Base-by-base conservation (phyloP, 2,888 invertebrate species). In the Tachina grossa region DNA sequence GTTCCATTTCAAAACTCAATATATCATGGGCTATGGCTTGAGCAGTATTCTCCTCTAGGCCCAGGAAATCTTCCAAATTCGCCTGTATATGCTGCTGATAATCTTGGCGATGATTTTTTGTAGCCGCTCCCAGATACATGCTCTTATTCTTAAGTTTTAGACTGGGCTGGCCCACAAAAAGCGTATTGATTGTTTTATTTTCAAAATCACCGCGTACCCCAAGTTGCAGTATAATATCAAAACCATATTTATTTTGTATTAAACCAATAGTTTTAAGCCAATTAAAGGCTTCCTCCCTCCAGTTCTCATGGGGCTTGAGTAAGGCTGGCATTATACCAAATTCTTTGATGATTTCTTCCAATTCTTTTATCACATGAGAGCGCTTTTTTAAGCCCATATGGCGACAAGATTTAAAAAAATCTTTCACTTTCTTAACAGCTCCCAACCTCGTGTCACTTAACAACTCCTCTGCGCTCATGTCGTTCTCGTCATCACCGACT, bases 351-450 rank as follows among this genome's bases (percentile, higher is more conserved):
- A 91, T 89, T 47, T 88, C 87, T 11, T 77, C 65, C 39, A 91
- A 49, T 65, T 89, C 84, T 11, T 87, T 65, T 5, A 87, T 87
- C 19, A 81, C 59, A 68, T 69, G 49, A 0, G 78, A 45, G 5
- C 39, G 84, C 1, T 87, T 78, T 1, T 77, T 72, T n/a, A 87
- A 79, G 0, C 82, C 87, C 69, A 86, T 88, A 6, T 88, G 87
- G 53, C 89, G 84, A 31, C 92, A 92, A 1, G 92, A 91, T 43
- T 88, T 88, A 78, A 90, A 92, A 84, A 91, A 92, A n/a, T 88
- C 88, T 74, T 92, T 92, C 1, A 90, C 85, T 14, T 88, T 89
- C 2, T 86, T 68, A 31, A 88, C 63, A 5, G 86, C 75, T 11
- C 68, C 65, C 45, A 57, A 68, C 14, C 71, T 87, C 9, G 82